Evolutionary conservation across 2,797 vertebrate genomes (phyloP), one percentile per base, ranked within the genome.

Genomic region (Poeciliopsis paucimaculata): DNA sequence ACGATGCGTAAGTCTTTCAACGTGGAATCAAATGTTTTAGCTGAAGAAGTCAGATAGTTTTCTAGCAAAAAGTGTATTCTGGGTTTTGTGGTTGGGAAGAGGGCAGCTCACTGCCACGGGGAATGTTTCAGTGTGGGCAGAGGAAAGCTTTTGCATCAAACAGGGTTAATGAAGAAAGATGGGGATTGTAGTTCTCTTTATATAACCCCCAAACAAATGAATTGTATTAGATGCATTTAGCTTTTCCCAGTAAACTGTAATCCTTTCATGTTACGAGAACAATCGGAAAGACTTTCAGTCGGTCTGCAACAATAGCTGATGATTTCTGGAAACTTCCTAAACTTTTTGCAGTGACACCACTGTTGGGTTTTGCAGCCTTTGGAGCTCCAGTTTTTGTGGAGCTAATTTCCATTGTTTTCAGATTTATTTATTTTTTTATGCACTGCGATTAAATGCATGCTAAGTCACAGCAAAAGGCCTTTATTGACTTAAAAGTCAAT

Each of bases 1-100:
- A 96, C 16, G 95, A 96, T 39, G 81, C 78, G 96, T 96, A 90
- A 95, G 96, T 94, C 45, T 57, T 41, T 1, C 5, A 5, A n/a
- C 7, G 10, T 4, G 2, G 2, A 70, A 43, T 64, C 15, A 28
- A 26, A 7, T 28, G 10, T 13, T 68, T 76, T 28, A 55, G 26
- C 53, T 16, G 15, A 68, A 23, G n/a, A 5, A 45, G 41, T n/a
- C 43, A 5, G 34, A 34, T 13, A 15, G 3, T 23, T 76, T 36
- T 43, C 8, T 46, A 5, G 11, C 20, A 16, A 13, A 31, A 43
- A 41, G 9, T 74, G 10, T 68, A 10, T 51, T 34, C n/a, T 39
- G 43, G 10, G 13, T 62, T 62, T 55, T 73, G 43, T 47, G 43
- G 51, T 6, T 39, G 18, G 11, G 31, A 53, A 36, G 11, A 23